Evolutionary conservation across 2,888 invertebrate genomes (phyloP).

Genomic region (Nephrotoma appendiculata): DNA sequence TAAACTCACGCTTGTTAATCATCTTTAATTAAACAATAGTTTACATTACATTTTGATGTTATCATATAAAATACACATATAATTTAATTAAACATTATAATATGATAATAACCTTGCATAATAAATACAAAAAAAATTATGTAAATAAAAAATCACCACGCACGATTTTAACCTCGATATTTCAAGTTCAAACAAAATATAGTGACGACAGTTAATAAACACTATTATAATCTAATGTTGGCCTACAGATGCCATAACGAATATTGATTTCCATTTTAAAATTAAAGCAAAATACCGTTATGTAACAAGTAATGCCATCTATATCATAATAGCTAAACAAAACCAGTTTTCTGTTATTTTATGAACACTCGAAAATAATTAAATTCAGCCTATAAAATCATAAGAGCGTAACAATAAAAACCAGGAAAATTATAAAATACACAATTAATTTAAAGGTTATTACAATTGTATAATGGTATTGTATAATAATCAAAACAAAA

Average conservation of each 20-base stretch:
- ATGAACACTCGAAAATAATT: background rate
- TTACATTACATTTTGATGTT: background rate
- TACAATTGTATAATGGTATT: background rate
- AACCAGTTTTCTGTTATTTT: background rate
- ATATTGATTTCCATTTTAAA: background rate
- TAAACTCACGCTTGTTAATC: too few species aligned
- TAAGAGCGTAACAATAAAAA: background rate
- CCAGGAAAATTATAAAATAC: background rate
- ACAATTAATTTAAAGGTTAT: background rate
- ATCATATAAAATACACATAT: background rate
- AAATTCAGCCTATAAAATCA: background rate
- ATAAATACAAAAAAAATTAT: background rate
- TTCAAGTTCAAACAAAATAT: background rate
- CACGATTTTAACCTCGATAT: background rate
- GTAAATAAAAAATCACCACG: background rate
- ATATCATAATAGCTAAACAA: background rate
- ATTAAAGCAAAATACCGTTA: background rate
- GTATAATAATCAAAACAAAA: background rate
- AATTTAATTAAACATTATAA: background rate
- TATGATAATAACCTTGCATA: background rate
- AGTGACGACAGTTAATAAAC: background rate
- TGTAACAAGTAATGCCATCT: background rate
- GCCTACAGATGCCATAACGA: background rate
- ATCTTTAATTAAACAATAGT: background rate
- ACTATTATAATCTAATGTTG: background rate